Percentiles rank a stretch among this genome's conserved stretches.
phyloP scores from a whole-genome alignment of 2,888 invertebrate species.

The Eugnorisma glareosa region DNA sequence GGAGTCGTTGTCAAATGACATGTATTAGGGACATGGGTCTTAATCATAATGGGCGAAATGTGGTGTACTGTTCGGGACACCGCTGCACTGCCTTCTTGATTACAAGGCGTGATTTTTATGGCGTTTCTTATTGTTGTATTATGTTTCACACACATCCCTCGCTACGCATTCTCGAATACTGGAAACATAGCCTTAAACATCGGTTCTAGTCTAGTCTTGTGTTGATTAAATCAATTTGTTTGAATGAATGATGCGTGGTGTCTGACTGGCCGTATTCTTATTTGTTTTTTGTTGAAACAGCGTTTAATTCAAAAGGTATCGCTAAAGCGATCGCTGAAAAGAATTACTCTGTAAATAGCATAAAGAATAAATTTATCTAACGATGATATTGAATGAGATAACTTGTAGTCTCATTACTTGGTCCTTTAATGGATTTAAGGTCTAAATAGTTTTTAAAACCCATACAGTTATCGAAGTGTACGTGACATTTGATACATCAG shows the following conservation, averaged over 20 bases:
- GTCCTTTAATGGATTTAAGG: neutral
- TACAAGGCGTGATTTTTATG: neutral
- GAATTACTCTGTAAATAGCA: neutral
- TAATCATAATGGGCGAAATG: neutral
- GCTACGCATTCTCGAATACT: neutral
- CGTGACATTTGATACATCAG: conserved; percentile 20
- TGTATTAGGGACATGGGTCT: too few relatives aligned
- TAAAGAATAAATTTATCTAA: neutral
- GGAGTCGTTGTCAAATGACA: neutral
- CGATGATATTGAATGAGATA: conserved; percentile 17
- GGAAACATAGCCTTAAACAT: conserved; percentile 31
- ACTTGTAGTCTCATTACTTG: neutral
- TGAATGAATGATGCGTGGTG: conserved; percentile 17
- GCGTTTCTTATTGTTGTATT: too few relatives aligned
- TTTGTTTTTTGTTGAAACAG: conserved; percentile 21
- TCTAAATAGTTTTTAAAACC: neutral
- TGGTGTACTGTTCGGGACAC: neutral
- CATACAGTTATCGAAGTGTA: conserved; percentile 30
- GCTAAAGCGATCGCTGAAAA: conserved; percentile 6
- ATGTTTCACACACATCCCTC: neutral
- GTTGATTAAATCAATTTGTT: conserved; percentile 31
- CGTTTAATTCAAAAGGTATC: conserved; percentile 26
- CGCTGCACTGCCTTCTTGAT: neutral
- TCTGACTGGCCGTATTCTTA: neutral
- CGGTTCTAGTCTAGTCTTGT: neutral